These are phyloP conservation scores for Dryomyza anilis DNA, from an alignment of 2,888 invertebrate genomes.

Conservation along the genomic window DNA sequence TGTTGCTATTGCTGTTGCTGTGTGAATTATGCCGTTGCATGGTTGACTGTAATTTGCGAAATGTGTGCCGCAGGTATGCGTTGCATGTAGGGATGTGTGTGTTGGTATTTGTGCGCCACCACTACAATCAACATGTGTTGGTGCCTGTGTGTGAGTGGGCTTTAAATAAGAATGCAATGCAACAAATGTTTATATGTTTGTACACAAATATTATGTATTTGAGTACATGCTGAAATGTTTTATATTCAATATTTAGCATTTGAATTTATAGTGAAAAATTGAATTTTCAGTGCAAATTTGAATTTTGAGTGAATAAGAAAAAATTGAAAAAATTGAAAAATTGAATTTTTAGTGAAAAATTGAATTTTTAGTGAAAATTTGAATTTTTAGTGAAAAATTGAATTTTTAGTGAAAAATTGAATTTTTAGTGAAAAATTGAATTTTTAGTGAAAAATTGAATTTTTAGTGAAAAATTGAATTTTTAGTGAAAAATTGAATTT, in stretches of 20 bases:
- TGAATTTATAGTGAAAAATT: neutral
- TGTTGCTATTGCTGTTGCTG: neutral
- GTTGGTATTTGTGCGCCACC: neutral
- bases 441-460: no score
- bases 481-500: no score
- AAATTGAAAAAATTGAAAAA: no score
- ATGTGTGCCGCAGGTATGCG: constrained; percentile 4
- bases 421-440: no score
- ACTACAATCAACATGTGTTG: neutral
- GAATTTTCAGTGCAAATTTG: neutral
- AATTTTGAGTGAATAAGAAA: neutral
- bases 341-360: no score
- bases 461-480: no score
- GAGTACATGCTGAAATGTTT: neutral
- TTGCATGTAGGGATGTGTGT: neutral
- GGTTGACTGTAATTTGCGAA: constrained; percentile 13
- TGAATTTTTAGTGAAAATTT: no score
- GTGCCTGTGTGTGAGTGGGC: neutral
- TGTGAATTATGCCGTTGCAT: neutral
- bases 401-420: no score
- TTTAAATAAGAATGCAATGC: no score
- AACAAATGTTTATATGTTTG: no score
- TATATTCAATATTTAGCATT: neutral
- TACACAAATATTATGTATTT: no score
- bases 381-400: no score